Conservation (phyloP, 2,888 invertebrate species). For the Acutogordius australiensis region DNA sequence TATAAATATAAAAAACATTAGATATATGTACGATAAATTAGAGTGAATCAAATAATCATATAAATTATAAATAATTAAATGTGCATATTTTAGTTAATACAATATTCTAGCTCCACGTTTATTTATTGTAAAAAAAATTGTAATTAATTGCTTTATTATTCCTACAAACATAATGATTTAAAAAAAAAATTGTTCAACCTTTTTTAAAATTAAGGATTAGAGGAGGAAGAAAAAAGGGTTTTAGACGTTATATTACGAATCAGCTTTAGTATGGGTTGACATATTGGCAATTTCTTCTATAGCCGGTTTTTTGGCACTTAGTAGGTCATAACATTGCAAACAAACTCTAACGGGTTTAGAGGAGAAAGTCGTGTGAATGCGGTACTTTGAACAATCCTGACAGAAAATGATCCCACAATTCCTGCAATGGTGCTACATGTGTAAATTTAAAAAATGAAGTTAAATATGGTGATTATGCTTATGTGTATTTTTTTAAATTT, state of each 20-base stretch:
- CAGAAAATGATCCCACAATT: conserved; percentile 1
- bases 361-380: neutral
- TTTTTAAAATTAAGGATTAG: neutral
- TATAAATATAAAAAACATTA: too few species aligned
- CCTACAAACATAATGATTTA: too few species aligned
- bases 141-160: too few species aligned
- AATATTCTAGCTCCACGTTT: too few species aligned
- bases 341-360: conserved; percentile 1
- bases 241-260: neutral
- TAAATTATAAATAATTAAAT: too few species aligned
- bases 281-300: neutral
- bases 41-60: too few species aligned
- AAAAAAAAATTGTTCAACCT: neutral
- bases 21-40: too few species aligned
- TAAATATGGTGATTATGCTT: neutral
- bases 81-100: too few species aligned
- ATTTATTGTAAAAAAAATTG: too few species aligned
- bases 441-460: neutral
- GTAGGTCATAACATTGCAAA: neutral
- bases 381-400: conserved; percentile 7
- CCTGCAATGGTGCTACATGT: neutral
- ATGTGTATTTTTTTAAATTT: neutral
- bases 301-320: neutral
- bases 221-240: too few species aligned
- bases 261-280: neutral